Conservation (phyloP, 1,140 invertebrate genomes). For the Drosophila auraria region DNA sequence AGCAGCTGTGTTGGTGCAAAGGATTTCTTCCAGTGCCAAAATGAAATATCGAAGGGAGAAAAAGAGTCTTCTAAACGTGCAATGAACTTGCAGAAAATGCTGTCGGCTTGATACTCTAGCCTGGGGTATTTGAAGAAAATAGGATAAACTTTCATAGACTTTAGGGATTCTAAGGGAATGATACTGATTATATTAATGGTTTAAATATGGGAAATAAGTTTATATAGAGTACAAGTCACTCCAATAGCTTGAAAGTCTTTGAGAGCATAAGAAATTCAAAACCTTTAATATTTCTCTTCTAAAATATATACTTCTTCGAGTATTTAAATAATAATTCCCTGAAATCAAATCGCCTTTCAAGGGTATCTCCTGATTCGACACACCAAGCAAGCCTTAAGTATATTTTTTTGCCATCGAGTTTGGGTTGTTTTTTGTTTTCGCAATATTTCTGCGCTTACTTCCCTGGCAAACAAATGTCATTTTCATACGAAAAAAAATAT, state of each 20-base stretch:
- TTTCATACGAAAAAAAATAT: conserved; percentile 37
- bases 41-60: conserved; percentile 18
- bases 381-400: not conserved
- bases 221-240: not conserved
- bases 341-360: not conserved
- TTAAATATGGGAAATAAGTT: not conserved
- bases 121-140: not conserved
- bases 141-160: not conserved
- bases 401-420: conserved; percentile 20
- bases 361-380: conserved; percentile 8
- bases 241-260: not conserved
- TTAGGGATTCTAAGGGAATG: no score
- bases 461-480: conserved; percentile 68
- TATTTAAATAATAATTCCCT: not conserved
- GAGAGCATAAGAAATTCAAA: no score
- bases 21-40: conserved; percentile 45
- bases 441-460: conserved; percentile 43
- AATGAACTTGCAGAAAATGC: conserved; percentile 64
- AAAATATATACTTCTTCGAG: no score
- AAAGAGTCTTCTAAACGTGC: conserved; percentile 24
- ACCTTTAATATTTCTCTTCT: not conserved
- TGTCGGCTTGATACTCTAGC: conserved; percentile 12
- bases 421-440: conserved; percentile 45
- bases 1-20: conserved; percentile 76
- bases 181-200: not conserved